These are phyloP conservation scores for Leuciscus waleckii DNA, from an alignment of 2,797 vertebrate genomes.

Conservation along the genomic window DNA sequence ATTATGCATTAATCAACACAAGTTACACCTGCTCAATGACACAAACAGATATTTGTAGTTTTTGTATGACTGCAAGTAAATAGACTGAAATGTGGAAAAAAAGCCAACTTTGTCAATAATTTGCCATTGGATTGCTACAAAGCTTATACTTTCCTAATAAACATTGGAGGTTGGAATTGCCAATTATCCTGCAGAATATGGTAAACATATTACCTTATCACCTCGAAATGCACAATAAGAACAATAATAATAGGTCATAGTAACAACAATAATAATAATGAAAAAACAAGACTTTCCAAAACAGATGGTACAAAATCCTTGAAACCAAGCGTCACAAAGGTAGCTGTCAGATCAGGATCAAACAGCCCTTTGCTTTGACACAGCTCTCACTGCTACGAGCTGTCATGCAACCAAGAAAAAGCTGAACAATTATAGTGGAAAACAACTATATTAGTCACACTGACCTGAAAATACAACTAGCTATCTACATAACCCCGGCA, in stretches of 20 bases:
- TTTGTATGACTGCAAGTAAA: neutral
- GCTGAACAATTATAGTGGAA: neutral
- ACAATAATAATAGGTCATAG: neutral
- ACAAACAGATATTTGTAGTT: neutral
- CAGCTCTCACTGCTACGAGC: constrained; percentile 2
- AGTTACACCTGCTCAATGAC: neutral
- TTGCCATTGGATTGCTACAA: neutral
- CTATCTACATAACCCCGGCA: neutral
- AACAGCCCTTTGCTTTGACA: constrained; percentile 36
- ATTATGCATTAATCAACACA: neutral
- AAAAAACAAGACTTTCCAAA: constrained; percentile 47
- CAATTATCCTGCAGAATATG: neutral
- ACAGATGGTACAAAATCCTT: constrained; percentile 56
- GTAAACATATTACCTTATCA: neutral
- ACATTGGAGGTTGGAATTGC: neutral
- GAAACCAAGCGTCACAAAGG: constrained; percentile 38
- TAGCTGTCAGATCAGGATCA: constrained; percentile 43
- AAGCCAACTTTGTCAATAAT: neutral
- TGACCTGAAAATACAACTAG: neutral
- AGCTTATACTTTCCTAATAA: neutral
- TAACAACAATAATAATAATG: neutral
- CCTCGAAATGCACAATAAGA: neutral
- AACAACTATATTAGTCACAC: neutral
- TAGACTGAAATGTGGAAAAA: neutral
- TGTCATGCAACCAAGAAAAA: constrained; percentile 39